Evolutionary conservation across 2,888 invertebrate genomes (phyloP), one percentile per base, ranked within the genome.

Genomic region (Rhagonycha lutea): DNA sequence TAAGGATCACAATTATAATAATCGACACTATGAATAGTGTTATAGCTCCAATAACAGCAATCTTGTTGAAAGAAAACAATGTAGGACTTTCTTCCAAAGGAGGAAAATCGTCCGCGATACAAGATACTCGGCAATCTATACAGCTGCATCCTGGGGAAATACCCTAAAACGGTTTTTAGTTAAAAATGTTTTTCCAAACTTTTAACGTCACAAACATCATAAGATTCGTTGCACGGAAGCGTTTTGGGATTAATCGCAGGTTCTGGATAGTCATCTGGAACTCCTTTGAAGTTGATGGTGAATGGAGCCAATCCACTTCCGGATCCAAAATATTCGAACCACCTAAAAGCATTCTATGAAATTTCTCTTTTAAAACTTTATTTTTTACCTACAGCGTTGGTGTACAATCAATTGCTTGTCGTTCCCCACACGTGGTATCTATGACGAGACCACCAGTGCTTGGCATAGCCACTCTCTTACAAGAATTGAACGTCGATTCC

Each of bases 401-500:
- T 9, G 88, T 91, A 83, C 98, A 98, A 3, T 90, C 89, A 0
- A 90, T 89, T 0, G 93, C 89, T 0, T 84, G 88, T 7, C 28
- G 67, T 18, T 70, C 69, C 0, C 94, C 95, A 85, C 98, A 97
- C 83, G 95, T 91, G n/a, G 95, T 83, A 79, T 93, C 94, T 86
- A 98, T 90, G 2, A 94, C 95, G 7, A 92, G 90, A 70, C 91
- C 87, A 10, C 96, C 95, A 3, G 93, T 92, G 77, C 93, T 92
- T 0, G 97, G 94, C 83, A 94, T 90, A 11, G 95, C 89, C 0
- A 98, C 94, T 24, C 92, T 90, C 63, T 91, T 90, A 85, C 98
- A 98, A 0, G 96, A 96, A 29, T 94, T 90, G 85, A 91, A 97
- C 0, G 93, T 90, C 0, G 87, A 90, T 18, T 91, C 85, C 81